Percentiles rank a stretch among this genome's conserved stretches.
phyloP scores from a whole-genome alignment of 2,888 invertebrate genomes.

The Cephus nigrinus region DNA sequence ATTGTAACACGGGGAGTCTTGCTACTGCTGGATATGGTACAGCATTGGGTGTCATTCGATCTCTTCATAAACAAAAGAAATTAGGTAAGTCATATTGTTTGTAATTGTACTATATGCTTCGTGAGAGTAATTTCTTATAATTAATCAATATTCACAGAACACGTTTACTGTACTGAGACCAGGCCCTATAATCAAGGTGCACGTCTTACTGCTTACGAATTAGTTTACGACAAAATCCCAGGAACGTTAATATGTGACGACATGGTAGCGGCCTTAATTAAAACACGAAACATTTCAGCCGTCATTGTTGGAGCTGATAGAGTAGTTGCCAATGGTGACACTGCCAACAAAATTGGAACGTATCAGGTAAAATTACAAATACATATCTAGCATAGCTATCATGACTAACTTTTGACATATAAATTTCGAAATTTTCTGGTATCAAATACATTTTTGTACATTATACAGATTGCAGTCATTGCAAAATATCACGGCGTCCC shows the following conservation, averaged over 20 bases:
- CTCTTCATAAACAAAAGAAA: conserved; percentile 77
- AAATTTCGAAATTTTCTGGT: neutral
- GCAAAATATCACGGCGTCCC: conserved; percentile 92
- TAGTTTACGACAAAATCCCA: conserved; percentile 92
- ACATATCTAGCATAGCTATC: neutral
- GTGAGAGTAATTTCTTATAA: neutral
- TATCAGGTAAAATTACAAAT: conserved; percentile 74
- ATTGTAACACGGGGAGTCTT: conserved; percentile 98
- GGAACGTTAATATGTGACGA: conserved; percentile 94
- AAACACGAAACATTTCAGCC: conserved; percentile 83
- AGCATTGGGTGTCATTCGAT: conserved; percentile 94
- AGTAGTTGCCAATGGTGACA: conserved; percentile 96
- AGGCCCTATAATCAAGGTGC: conserved; percentile 98
- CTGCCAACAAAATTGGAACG: conserved; percentile 98
- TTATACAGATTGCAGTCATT: conserved; percentile 81
- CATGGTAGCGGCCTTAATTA: conserved; percentile 94
- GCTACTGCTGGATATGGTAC: conserved; percentile 99
- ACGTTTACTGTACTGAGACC: conserved; percentile 96
- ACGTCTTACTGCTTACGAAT: conserved; percentile 94
- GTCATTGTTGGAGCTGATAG: conserved; percentile 98
- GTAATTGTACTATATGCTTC: neutral
- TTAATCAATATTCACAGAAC: conserved; percentile 70
- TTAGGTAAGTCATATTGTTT: conserved; percentile 70
- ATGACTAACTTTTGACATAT: neutral
- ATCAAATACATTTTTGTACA: neutral